These are phyloP conservation scores for Platerodrilus igneus DNA, from an alignment of 2,888 invertebrate genomes.

Conservation along the genomic window DNA sequence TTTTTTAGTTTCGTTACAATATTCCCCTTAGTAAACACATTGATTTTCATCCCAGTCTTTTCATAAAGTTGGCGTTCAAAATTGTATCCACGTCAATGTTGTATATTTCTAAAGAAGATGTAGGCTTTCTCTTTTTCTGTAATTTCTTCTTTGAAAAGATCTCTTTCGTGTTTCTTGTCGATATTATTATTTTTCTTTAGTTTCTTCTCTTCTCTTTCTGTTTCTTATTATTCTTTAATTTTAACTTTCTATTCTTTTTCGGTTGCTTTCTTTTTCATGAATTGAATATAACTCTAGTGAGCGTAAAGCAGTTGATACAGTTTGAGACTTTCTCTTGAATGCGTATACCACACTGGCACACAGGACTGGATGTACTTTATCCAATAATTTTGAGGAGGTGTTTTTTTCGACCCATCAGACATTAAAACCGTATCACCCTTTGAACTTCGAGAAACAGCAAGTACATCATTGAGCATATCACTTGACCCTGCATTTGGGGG, in stretches of 20 bases:
- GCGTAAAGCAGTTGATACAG: conserved; percentile 10
- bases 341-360: conserved; percentile 5
- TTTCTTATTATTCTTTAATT: conserved; percentile 6
- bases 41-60: too few relatives aligned
- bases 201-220: conserved; percentile 2
- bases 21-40: too few relatives aligned
- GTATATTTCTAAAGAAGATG: conserved; percentile 7
- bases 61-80: too few relatives aligned
- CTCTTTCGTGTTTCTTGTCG: too few relatives aligned
- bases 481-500: conserved; percentile 4
- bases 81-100: too few relatives aligned
- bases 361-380: conserved; percentile 12
- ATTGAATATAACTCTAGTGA: conserved; percentile 2
- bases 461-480: not conserved
- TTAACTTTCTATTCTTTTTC: conserved; percentile 3
- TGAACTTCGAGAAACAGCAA: conserved; percentile 1
- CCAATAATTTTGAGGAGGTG: conserved; percentile 12
- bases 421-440: too few relatives aligned
- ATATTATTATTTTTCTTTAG: too few relatives aligned
- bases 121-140: conserved; percentile 2
- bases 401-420: too few relatives aligned
- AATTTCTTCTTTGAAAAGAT: too few relatives aligned
- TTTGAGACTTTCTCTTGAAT: conserved; percentile 9
- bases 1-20: too few relatives aligned
- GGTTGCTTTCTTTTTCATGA: conserved; percentile 8